These are phyloP conservation scores for Brachyistius frenatus DNA, from an alignment of 2,113 vertebrate species.

Conservation along the genomic window DNA sequence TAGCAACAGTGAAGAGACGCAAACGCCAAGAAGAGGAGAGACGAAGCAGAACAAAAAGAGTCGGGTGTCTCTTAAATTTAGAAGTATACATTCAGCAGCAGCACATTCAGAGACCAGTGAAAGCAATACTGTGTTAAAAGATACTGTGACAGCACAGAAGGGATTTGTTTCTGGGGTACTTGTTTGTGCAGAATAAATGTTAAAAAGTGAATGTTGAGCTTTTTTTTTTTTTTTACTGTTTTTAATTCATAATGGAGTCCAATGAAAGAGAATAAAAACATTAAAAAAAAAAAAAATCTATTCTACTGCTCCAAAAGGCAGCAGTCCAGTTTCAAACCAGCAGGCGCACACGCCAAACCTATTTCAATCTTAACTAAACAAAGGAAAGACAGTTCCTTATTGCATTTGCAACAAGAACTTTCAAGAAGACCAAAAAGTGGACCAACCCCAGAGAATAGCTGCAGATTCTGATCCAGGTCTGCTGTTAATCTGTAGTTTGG, in stretches of 20 bases:
- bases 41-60: slow-evolving; percentile 60
- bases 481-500: slow-evolving; percentile 70
- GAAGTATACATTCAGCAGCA: slow-evolving; percentile 48
- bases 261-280: slow-evolving; percentile 7
- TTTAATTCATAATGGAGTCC: slow-evolving; percentile 20
- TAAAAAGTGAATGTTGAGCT: slow-evolving; percentile 6
- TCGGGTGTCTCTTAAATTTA: slow-evolving; percentile 64
- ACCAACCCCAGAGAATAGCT: slow-evolving; percentile 62
- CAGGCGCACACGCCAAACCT: slow-evolving; percentile 58
- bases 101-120: neutral
- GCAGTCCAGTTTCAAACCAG: slow-evolving; percentile 55
- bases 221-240: neutral
- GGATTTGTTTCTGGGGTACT: slow-evolving; percentile 6
- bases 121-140: slow-evolving; percentile 21
- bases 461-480: slow-evolving; percentile 61
- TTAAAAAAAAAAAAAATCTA: slow-evolving; percentile 4
- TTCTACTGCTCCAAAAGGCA: slow-evolving; percentile 56
- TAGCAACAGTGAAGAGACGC: slow-evolving; percentile 46
- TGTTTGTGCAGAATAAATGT: slow-evolving; percentile 17
- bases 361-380: slow-evolving; percentile 70
- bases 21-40: slow-evolving; percentile 53
- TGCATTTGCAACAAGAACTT: slow-evolving; percentile 64
- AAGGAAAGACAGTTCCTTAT: slow-evolving; percentile 70
- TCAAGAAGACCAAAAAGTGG: slow-evolving; percentile 58
- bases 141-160: slow-evolving; percentile 3